Percentiles rank a stretch among this genome's conserved stretches.
phyloP scores from a whole-genome alignment of 2,113 vertebrate genomes.

The Enhydra lutris region DNA sequence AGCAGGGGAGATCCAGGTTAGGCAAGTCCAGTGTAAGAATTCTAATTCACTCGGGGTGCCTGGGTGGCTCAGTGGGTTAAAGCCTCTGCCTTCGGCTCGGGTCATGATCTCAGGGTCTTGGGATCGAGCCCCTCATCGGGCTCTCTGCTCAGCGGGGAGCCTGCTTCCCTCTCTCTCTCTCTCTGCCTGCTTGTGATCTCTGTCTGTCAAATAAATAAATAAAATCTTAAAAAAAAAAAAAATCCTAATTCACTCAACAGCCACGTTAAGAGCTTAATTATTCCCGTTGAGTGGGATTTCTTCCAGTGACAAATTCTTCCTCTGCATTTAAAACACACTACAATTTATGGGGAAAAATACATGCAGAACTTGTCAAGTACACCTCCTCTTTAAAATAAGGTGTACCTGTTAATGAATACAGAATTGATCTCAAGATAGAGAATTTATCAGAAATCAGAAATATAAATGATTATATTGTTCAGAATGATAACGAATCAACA shows the following conservation, averaged over 20 bases:
- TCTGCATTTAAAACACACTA: slow-evolving; percentile 8
- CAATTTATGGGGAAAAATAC: background rate
- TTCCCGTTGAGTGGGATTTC: background rate
- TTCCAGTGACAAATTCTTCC: slow-evolving; percentile 16
- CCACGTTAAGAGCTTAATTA: background rate
- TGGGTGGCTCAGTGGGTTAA: too few species aligned
- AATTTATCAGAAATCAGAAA: slow-evolving; percentile 19
- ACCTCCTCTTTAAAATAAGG: slow-evolving; percentile 16
- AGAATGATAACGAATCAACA: background rate
- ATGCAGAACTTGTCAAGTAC: background rate
- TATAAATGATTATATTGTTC: background rate
- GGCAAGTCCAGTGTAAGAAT: background rate
- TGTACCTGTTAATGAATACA: background rate
- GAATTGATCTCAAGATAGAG: background rate
- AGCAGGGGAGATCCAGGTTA: background rate
- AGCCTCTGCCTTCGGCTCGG: too few species aligned
- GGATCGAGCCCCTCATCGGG: too few species aligned
- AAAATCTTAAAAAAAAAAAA: background rate
- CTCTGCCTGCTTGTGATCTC: too few species aligned
- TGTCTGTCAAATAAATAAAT: too few species aligned
- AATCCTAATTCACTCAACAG: background rate
- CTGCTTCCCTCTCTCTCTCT: too few species aligned
- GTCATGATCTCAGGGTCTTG: too few species aligned
- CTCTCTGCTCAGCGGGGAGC: too few species aligned
- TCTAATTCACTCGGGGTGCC: too few species aligned